A percentile compares a stretch with the other conserved stretches of the same genome.
Evolutionary conservation across 2,888 invertebrate genomes (phyloP).

Genomic region (Bellardia pandia): DNA sequence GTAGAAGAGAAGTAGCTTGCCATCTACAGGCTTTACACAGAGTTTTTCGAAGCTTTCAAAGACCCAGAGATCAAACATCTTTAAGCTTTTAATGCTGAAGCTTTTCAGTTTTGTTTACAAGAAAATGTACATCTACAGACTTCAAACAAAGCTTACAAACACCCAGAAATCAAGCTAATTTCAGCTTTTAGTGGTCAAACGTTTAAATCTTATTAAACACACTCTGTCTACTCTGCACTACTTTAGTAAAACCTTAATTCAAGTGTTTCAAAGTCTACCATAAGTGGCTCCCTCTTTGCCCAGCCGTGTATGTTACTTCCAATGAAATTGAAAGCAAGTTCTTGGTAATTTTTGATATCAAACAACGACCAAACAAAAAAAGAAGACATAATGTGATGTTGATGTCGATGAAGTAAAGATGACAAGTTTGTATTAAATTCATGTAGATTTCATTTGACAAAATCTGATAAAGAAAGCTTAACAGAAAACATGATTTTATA

Average conservation of each 20-base stretch:
- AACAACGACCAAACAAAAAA: background rate
- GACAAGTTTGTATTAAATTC: constrained; percentile 64
- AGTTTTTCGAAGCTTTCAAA: no score
- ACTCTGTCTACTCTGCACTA: no score
- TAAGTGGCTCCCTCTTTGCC: constrained; percentile 2
- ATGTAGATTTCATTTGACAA: constrained; percentile 64
- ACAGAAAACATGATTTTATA: constrained; percentile 49
- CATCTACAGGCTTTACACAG: no score
- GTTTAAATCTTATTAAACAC: no score
- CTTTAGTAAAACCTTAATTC: background rate
- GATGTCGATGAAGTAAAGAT: constrained; percentile 66
- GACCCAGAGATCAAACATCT: no score
- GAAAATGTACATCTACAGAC: no score
- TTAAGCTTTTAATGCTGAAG: no score
- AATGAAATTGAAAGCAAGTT: constrained; percentile 73
- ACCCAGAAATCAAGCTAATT: no score
- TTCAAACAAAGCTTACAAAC: no score
- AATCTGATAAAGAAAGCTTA: constrained; percentile 63
- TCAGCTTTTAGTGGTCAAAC: no score
- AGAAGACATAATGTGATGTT: constrained; percentile 66
- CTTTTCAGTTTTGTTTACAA: no score
- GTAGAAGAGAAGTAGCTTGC: no score
- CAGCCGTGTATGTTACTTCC: constrained; percentile 49
- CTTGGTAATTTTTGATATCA: constrained; percentile 58
- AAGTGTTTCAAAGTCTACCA: background rate